These are phyloP conservation scores for Ligdia adustata DNA, from an alignment of 2,888 invertebrate genomes.

Conservation along the genomic window DNA sequence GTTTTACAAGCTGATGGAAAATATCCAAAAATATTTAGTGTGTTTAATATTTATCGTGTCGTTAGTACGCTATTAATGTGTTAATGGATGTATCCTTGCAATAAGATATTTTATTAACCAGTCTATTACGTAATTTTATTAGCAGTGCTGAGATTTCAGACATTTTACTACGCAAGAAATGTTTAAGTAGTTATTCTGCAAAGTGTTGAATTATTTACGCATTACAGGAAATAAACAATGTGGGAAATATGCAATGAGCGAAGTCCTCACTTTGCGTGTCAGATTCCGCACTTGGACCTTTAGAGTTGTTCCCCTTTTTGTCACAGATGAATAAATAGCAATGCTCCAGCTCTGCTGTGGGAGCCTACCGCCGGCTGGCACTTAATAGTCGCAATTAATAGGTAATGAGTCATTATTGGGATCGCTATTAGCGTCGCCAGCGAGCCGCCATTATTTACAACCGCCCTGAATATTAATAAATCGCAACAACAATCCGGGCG, in stretches of 20 bases:
- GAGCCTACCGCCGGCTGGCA: constrained; percentile 30
- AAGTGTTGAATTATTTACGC: background rate
- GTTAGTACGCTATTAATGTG: constrained; percentile 11
- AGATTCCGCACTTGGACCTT: background rate
- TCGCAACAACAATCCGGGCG: constrained; percentile 66
- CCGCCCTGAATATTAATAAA: constrained; percentile 71
- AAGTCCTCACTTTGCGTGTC: constrained; percentile 2
- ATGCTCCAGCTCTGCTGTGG: constrained; percentile 3
- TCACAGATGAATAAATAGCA: constrained; percentile 9
- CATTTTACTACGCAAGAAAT: background rate
- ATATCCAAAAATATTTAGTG: no score
- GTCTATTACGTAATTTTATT: background rate
- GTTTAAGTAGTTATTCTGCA: background rate
- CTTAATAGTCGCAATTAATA: constrained; percentile 66
- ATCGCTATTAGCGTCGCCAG: constrained; percentile 65
- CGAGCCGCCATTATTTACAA: constrained; percentile 64
- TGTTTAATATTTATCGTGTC: background rate
- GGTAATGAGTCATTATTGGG: constrained; percentile 71
- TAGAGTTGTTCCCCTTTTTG: constrained; percentile 3
- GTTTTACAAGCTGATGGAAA: no score
- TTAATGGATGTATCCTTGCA: constrained; percentile 13
- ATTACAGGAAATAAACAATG: background rate
- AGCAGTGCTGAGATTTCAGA: background rate
- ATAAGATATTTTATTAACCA: constrained; percentile 9
- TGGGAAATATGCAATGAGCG: constrained; percentile 5